Base-by-base conservation (phyloP, 53 echinoderm and acorn worm genomes). In the Holothuria scabra region DNA sequence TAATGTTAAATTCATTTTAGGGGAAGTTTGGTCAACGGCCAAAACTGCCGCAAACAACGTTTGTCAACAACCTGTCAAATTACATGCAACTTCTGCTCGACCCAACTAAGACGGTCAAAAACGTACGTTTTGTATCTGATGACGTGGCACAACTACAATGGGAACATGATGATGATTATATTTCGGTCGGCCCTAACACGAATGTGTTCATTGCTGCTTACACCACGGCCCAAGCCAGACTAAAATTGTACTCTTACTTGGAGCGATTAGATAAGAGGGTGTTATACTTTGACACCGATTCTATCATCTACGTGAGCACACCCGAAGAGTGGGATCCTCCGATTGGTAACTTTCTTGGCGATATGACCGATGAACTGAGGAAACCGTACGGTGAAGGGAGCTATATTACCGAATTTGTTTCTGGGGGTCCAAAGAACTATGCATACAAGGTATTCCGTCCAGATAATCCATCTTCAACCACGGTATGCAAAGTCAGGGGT, bases 1-100 rank as follows among this genome's bases (percentile, higher is more conserved):
- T n/a, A n/a, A n/a, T n/a, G n/a, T n/a, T n/a, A 16, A 93, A 93
- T 49, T 85, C 83, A 31, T 90, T 84, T 48, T 88, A 85, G 85
- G 91, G 87, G 0, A 91, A 90, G 52, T 83, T 87, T 75, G 84
- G 86, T 12, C 90, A 87, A 62, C 10, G 84, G 59, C n/a, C n/a
- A n/a, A n/a, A n/a, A n/a, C n/a, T n/a, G n/a, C n/a, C n/a, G n/a
- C n/a, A n/a, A n/a, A n/a, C n/a, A n/a, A n/a, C n/a, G n/a, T n/a
- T n/a, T n/a, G n/a, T n/a, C n/a, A n/a, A n/a, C n/a, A n/a, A n/a
- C n/a, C n/a, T n/a, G n/a, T n/a, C n/a, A n/a, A n/a, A n/a, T n/a
- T n/a, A n/a, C n/a, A n/a, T n/a, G n/a, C 14, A 64, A 4, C 8
- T 84, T 1, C 0, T 84, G 34, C 33, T 66, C 10, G 84, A 84